phyloP scores from a whole-genome alignment of 2,888 invertebrate genomes.

The Leptinotarsa peninsularis region DNA sequence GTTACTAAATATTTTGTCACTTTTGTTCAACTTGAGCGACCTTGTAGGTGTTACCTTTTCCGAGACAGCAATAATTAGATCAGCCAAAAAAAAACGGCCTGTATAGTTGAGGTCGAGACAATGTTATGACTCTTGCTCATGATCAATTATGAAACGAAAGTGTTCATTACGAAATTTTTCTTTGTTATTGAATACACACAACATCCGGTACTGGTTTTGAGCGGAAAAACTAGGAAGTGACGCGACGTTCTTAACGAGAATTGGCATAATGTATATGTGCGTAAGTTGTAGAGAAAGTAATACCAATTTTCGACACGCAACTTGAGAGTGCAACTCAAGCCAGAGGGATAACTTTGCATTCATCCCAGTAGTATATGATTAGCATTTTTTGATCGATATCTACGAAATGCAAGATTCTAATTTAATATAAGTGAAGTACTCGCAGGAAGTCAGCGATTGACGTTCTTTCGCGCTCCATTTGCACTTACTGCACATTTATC shows the following conservation, averaged over 20 bases:
- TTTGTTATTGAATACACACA: conserved; percentile 12
- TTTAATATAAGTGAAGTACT: background rate
- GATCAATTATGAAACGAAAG: conserved; percentile 5
- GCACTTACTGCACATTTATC: too few species aligned
- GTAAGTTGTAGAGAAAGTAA: conserved; percentile 16
- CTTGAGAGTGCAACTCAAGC: background rate
- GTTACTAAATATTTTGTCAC: too few species aligned
- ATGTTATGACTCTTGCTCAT: background rate
- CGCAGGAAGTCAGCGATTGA: too few species aligned
- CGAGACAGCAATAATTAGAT: too few species aligned
- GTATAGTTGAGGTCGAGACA: too few species aligned
- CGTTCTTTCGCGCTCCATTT: too few species aligned
- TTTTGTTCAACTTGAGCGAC: too few species aligned
- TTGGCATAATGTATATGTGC: conserved; percentile 13
- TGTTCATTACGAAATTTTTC: background rate
- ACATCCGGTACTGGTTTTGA: conserved; percentile 9
- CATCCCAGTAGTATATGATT: background rate
- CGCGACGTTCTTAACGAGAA: conserved; percentile 6
- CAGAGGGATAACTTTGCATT: background rate
- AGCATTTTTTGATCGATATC: background rate
- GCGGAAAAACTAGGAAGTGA: conserved; percentile 15
- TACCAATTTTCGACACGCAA: conserved; percentile 24
- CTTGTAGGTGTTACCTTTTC: too few species aligned
- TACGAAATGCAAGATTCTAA: background rate
- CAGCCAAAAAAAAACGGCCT: too few species aligned